Evolutionary conservation across 2,797 vertebrate genomes (phyloP).

Genomic region (Enteromius fasciolatus): DNA sequence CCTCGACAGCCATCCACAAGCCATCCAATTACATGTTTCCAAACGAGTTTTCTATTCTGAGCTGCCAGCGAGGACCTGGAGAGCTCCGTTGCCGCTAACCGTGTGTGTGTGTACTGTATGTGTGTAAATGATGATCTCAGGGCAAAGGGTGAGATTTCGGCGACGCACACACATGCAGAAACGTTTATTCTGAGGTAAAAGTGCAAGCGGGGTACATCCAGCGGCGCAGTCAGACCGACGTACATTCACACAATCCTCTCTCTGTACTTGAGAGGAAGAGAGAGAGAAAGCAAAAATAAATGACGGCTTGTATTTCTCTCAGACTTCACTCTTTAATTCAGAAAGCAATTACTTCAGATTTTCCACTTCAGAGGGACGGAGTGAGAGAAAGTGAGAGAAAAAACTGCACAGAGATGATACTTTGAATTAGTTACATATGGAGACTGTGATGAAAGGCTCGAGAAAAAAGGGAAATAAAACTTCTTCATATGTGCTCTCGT

Average conservation of each 20-base stretch:
- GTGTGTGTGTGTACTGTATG: neutral
- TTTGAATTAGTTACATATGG: slow-evolving; percentile 69
- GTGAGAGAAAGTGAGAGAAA: slow-evolving; percentile 36
- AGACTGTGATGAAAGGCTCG: slow-evolving; percentile 54
- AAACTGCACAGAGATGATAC: slow-evolving; percentile 64
- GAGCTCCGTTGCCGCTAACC: slow-evolving; percentile 8
- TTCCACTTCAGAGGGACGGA: slow-evolving; percentile 76
- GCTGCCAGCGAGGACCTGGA: slow-evolving; percentile 21
- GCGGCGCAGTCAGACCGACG: neutral
- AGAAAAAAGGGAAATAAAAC: slow-evolving; percentile 47
- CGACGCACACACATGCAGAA: slow-evolving; percentile 23
- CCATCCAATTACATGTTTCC: slow-evolving; percentile 36
- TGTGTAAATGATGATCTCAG: slow-evolving; percentile 45
- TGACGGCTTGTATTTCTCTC: slow-evolving; percentile 74
- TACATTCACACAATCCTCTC: slow-evolving; percentile 52
- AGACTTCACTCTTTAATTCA: slow-evolving; percentile 78
- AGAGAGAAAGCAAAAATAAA: slow-evolving; percentile 65
- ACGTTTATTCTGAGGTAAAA: slow-evolving; percentile 34
- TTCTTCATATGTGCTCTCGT: slow-evolving; percentile 57
- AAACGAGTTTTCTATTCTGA: slow-evolving; percentile 42
- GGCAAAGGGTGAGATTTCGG: slow-evolving; percentile 36
- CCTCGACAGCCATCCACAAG: slow-evolving; percentile 36
- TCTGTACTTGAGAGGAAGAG: slow-evolving; percentile 62
- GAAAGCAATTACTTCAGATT: slow-evolving; percentile 83
- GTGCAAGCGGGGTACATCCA: slow-evolving; percentile 16